Percentiles rank a stretch among this genome's conserved stretches.
These are phyloP conservation scores for Ascidia mentula DNA, from an alignment of 23 tunicate genomes.

Conservation along the genomic window DNA sequence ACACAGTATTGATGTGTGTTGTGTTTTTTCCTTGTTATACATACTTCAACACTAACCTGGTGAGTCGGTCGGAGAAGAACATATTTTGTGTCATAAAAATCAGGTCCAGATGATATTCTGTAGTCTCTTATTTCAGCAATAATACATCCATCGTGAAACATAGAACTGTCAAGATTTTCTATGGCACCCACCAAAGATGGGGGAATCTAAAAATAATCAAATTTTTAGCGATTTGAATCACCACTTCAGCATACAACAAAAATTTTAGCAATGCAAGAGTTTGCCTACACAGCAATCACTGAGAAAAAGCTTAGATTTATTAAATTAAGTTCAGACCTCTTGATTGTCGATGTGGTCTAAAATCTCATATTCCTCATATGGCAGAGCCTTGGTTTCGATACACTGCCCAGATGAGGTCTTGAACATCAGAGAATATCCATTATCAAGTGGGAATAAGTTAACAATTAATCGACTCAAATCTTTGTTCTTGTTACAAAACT, in stretches of 20 bases:
- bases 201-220: slow-evolving; percentile 47
- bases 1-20: too few relatives aligned
- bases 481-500: slow-evolving; percentile 22
- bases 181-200: slow-evolving; percentile 49
- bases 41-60: slow-evolving; percentile 37
- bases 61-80: slow-evolving; percentile 81
- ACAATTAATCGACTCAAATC: slow-evolving; percentile 52
- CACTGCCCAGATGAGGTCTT: slow-evolving; percentile 33
- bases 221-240: too few relatives aligned
- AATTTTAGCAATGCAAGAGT: background rate
- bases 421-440: slow-evolving; percentile 74
- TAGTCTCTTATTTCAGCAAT: slow-evolving; percentile 79
- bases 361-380: slow-evolving; percentile 77
- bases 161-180: slow-evolving; percentile 16
- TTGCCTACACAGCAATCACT: too few relatives aligned
- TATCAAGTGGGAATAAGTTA: slow-evolving; percentile 73
- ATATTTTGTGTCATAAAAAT: slow-evolving; percentile 43
- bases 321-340: slow-evolving; percentile 35
- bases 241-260: background rate
- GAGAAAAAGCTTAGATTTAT: too few relatives aligned
- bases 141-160: slow-evolving; percentile 64
- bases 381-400: slow-evolving; percentile 48
- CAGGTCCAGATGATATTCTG: slow-evolving; percentile 56
- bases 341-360: slow-evolving; percentile 81
- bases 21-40: too few relatives aligned